Evolutionary conservation across 1,140 invertebrate species (phyloP), one percentile per base, ranked within the genome.

Genomic region (Hetaerina americana): DNA sequence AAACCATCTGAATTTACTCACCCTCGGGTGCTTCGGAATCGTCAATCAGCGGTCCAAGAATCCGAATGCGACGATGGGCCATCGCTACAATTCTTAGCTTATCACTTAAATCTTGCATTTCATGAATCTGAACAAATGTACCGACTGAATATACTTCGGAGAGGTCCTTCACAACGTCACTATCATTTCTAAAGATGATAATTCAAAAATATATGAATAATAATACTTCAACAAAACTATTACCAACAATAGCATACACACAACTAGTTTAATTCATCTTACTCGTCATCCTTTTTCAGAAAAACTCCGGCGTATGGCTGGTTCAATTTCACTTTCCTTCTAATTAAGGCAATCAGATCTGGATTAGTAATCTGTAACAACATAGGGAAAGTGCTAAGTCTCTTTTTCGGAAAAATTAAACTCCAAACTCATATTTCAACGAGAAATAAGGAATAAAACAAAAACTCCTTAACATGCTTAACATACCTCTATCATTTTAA

Each of bases 291-390:
- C 80, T 92, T 96, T 78, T 97, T 97, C 75, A 99, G 84, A 81
- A 99, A 99, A 18, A 99, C 91, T 31, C 97, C 98, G 75, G 95
- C 92, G 80, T 99, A 99, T 0, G 97, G 97, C 79, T 98, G 95
- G 81, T 96, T 97, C 5, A 99, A 79, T 80, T 92, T 92, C 0
- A 99, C 93, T 85, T 99, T 99, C 75, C 95, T 87, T 82, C 94
- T 85, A 72, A 99, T 87, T 27, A 99, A 79, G 78, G 96, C 91
- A 77, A 98, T 94, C 66, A 99, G 82, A 68, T 88, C 83, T 73
- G 93, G 91, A 84, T 99, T 91, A 25, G 90, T 88, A 18, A 99
- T 84, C 92, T 94, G 78, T 70, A 84, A 85, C 12, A n/a, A n/a
- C n/a, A n/a, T n/a, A n/a, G n/a, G n/a, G n/a, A n/a, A n/a, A n/a